Conservation (phyloP, 2,797 vertebrate genomes). For the Tapera naevia region DNA sequence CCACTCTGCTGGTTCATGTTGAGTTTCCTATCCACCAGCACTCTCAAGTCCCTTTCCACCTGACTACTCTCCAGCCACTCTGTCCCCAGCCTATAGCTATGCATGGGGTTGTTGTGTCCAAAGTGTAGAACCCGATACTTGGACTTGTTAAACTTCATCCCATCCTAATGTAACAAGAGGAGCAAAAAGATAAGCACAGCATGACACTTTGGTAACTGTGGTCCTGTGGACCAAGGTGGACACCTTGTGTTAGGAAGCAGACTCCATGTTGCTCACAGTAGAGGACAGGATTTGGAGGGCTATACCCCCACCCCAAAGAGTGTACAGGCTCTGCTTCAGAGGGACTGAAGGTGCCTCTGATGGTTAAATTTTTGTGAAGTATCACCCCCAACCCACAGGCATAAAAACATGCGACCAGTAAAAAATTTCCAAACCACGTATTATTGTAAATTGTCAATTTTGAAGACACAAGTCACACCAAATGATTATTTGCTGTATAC, state of each 20-base stretch:
- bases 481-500: not conserved
- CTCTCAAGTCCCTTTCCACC: too few species aligned
- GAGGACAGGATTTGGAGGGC: not conserved
- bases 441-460: not conserved
- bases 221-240: accelerated
- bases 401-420: not conserved
- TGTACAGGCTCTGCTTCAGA: not conserved
- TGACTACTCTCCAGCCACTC: too few species aligned
- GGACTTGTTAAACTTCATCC: too few species aligned
- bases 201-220: accelerated
- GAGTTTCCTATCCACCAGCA: too few species aligned
- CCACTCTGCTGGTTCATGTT: too few species aligned
- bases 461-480: not conserved
- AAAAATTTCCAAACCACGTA: not conserved
- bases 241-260: not conserved
- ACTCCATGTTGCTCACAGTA: accelerated
- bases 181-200: not conserved
- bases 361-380: not conserved
- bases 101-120: too few species aligned
- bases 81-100: too few species aligned
- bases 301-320: not conserved
- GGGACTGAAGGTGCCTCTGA: not conserved
- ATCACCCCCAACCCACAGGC: not conserved
- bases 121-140: too few species aligned
- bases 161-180: not conserved